These are phyloP conservation scores for Mystacornis crossleyi DNA, from an alignment of 2,113 vertebrate genomes.

Conservation along the genomic window DNA sequence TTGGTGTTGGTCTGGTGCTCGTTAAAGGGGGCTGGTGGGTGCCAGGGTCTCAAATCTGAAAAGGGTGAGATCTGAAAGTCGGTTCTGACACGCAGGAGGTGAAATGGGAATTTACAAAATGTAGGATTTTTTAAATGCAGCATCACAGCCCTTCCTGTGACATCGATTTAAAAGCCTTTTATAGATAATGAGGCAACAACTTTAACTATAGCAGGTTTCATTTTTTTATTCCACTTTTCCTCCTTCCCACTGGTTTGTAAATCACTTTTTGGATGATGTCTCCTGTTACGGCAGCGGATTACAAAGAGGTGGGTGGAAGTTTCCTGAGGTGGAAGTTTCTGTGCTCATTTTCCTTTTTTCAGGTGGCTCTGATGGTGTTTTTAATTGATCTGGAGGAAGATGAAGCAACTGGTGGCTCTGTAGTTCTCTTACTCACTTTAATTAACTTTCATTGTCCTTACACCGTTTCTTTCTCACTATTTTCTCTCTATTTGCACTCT, in stretches of 20 bases:
- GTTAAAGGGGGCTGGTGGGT: background rate
- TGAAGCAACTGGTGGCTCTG: background rate
- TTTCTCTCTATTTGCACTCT: background rate
- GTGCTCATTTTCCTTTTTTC: background rate
- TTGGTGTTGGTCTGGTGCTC: background rate
- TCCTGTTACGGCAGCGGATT: background rate
- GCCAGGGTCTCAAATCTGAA: background rate
- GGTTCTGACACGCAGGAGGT: background rate
- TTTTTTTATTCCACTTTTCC: background rate
- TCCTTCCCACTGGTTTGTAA: background rate
- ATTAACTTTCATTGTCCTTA: background rate
- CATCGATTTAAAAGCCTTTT: background rate
- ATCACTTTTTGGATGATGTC: background rate
- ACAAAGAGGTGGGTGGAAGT: accelerated
- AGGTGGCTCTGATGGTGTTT: background rate
- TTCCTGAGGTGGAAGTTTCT: background rate
- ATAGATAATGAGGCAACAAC: background rate
- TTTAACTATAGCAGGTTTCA: background rate
- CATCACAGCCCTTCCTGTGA: background rate
- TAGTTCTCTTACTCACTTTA: background rate
- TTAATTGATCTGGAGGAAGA: background rate
- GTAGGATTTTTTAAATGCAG: background rate
- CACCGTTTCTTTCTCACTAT: background rate
- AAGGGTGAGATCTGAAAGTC: background rate
- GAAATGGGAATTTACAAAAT: accelerated